Evolutionary conservation across 2,113 vertebrate species (phyloP).

Genomic region (Nothoprocta perdicaria): DNA sequence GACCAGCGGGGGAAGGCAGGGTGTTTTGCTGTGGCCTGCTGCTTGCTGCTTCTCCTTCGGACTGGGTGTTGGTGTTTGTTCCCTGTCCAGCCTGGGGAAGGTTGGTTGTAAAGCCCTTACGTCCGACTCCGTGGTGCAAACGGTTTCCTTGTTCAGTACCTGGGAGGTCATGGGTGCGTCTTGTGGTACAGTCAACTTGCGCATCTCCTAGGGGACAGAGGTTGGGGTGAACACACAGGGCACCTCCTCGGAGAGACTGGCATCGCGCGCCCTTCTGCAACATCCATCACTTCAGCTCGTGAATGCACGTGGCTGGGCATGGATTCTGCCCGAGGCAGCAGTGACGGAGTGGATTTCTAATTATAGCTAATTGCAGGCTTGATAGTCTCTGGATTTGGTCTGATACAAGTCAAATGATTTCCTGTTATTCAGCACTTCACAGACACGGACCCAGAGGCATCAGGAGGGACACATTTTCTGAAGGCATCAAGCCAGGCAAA

Average conservation of each 20-base stretch:
- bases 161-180: slow-evolving; percentile 34
- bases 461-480: neutral
- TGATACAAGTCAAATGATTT: neutral
- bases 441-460: neutral
- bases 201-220: slow-evolving; percentile 8
- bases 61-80: neutral
- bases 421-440: neutral
- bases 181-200: neutral
- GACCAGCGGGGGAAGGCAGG: slow-evolving; percentile 45
- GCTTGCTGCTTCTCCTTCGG: slow-evolving; percentile 37
- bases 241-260: neutral
- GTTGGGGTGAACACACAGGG: neutral
- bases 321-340: neutral
- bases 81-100: neutral
- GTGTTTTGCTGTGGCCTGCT: neutral
- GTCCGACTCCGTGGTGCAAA: neutral
- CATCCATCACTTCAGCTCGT: neutral
- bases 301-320: fast-evolving
- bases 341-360: neutral
- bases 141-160: slow-evolving; percentile 7
- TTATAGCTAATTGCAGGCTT: slow-evolving; percentile 27
- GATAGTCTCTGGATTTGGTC: neutral
- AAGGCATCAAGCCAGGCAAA: neutral
- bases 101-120: slow-evolving; percentile 1
- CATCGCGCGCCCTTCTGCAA: fast-evolving